Evolutionary conservation across 2,888 invertebrate genomes (phyloP).

Genomic region (Iphiclides podalirius): DNA sequence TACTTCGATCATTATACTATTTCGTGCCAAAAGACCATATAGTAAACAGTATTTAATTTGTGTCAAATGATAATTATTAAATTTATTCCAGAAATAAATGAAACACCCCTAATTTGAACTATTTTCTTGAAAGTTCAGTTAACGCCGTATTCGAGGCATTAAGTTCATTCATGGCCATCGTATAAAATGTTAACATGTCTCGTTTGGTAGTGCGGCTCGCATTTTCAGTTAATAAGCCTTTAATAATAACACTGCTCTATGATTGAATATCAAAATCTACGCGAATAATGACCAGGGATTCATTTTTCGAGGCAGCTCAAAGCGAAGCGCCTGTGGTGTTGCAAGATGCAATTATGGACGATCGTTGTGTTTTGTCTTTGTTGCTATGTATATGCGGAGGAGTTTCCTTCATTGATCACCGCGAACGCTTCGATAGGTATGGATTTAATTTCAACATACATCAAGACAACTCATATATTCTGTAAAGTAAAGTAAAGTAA

Average conservation of each 20-base stretch:
- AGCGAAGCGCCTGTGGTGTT: constrained; percentile 34
- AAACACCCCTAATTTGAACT: constrained; percentile 30
- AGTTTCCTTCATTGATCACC: constrained; percentile 85
- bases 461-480: no score
- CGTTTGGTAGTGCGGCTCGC: constrained; percentile 37
- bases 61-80: no score
- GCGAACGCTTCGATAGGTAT: constrained; percentile 88
- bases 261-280: constrained; percentile 28
- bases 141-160: constrained; percentile 28
- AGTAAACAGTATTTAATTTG: no score
- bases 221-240: constrained; percentile 39
- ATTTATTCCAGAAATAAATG: no score
- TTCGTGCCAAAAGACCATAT: no score
- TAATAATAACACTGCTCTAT: constrained; percentile 41
- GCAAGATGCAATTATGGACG: constrained; percentile 54
- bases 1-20: no score
- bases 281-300: constrained; percentile 57
- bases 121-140: constrained; percentile 25
- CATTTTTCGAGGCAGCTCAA: constrained; percentile 31
- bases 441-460: no score
- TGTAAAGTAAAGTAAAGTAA: no score
- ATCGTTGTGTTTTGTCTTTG: constrained; percentile 40
- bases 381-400: constrained; percentile 62
- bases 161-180: constrained; percentile 31
- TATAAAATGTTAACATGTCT: constrained; percentile 57